Conservation (phyloP, 2,113 vertebrate species). For the Equus przewalskii region DNA sequence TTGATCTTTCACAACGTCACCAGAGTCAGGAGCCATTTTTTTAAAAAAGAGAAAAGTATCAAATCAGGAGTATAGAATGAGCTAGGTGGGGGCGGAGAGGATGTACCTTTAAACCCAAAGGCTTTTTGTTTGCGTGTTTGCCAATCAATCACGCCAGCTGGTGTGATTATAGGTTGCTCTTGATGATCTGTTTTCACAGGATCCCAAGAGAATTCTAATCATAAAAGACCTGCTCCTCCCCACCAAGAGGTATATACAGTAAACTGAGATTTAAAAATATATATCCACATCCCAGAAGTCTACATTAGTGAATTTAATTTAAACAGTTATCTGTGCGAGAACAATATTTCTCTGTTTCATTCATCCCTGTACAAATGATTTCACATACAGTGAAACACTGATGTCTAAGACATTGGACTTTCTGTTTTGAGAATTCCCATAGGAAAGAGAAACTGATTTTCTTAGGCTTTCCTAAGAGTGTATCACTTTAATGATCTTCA, state of each 20-base stretch:
- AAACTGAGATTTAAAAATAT: not conserved
- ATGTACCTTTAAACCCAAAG: conserved; percentile 54
- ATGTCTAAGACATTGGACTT: not conserved
- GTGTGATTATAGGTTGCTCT: conserved; percentile 39
- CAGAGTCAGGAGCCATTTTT: conserved; percentile 54
- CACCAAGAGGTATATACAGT: not conserved
- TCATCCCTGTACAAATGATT: not conserved
- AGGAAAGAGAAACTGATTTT: not conserved
- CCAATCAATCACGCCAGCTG: conserved; percentile 68
- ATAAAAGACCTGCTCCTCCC: not conserved
- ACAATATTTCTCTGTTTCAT: conserved; percentile 9
- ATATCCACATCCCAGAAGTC: not conserved
- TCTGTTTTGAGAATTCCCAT: not conserved
- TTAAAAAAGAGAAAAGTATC: not conserved
- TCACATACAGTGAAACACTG: not conserved
- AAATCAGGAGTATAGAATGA: not conserved
- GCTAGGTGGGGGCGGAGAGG: not conserved
- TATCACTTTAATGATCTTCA: not conserved
- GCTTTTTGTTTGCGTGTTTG: conserved; percentile 55
- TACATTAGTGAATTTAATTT: not conserved
- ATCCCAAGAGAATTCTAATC: conserved; percentile 63
- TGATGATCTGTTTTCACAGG: conserved; percentile 63
- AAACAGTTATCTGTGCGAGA: conserved; percentile 1
- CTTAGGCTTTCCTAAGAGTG: not conserved
- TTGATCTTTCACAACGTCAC: conserved; percentile 42